Evolutionary conservation across 2,113 vertebrate species (phyloP), one percentile per base, ranked within the genome.

Genomic region (Hippolais icterina): DNA sequence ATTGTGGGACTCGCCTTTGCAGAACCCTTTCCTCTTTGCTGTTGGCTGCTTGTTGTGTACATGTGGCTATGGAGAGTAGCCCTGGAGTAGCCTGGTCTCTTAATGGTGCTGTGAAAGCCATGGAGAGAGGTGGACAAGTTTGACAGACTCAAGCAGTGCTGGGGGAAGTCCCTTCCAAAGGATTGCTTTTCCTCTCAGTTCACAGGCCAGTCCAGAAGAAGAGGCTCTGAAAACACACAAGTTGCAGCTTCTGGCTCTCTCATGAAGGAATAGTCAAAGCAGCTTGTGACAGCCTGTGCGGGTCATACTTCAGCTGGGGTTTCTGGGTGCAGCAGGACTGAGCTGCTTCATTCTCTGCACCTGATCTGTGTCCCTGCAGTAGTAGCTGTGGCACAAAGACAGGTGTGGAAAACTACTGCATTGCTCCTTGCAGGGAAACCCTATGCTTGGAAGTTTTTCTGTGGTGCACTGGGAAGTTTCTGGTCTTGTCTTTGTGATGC

Each of bases 121-220:
- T 2, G 4, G 52, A 52, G 14, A 28, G n/a, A 60, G 14, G n/a
- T 49, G 42, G 66, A 20, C 9, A 33, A 25, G 23, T 52, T 49
- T 17, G n/a, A 12, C 29, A 56, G 44, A 37, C 52, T 54, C 42
- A 14, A 6, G 35, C 21, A 54, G 16, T 57, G 66, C 53, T 10
- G 8, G 42, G 22, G 37, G 37, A 79, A 23, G 11, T 52, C n/a
- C 27, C 33, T 88, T 57, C 23, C 19, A 24, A 41, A 50, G 57
- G 54, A 29, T 42, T 47, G 35, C 16, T 49, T 83, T 72, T 39
- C 21, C 2, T 44, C 15, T 50, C 0, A 0, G 27, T 41, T 84
- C 69, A 27, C 33, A 53, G 49, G 57, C 33, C 27, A 23, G 21
- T 44, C 29, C 24, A 63, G 79, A 83, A 66, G 83, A 69, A 23